A percentile compares a stretch with the other conserved stretches of the same genome.
These are phyloP conservation scores for Proteles cristata DNA, from an alignment of 2,113 vertebrate species.

Conservation along the genomic window DNA sequence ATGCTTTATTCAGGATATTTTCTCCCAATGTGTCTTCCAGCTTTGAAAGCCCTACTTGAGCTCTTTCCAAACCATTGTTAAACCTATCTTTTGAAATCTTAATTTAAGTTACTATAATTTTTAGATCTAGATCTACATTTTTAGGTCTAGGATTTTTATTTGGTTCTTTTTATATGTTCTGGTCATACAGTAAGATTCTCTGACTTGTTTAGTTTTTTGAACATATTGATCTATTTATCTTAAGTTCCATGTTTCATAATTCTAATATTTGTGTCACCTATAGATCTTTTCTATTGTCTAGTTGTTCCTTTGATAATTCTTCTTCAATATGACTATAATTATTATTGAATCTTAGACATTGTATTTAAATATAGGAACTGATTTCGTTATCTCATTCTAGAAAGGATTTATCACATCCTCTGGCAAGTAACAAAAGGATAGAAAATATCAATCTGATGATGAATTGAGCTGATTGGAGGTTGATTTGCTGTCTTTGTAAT, in stretches of 20 bases:
- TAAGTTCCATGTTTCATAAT: not conserved
- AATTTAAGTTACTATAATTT: constrained; percentile 11
- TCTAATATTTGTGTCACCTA: not conserved
- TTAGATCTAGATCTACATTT: not conserved
- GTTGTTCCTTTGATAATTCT: not conserved
- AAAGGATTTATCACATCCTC: not conserved
- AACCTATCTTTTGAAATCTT: not conserved
- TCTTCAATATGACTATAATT: not conserved
- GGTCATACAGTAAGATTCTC: not conserved
- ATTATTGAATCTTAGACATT: not conserved
- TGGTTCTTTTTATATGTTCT: not conserved
- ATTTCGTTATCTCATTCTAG: not conserved
- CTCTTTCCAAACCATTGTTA: not conserved
- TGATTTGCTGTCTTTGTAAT: not conserved
- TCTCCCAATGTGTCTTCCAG: not conserved
- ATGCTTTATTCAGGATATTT: not conserved
- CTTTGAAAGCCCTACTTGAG: not conserved
- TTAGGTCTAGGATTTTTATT: constrained; percentile 1
- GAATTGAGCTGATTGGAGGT: not conserved
- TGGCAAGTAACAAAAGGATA: not conserved
- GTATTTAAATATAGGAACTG: not conserved
- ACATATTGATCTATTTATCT: not conserved
- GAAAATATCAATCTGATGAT: not conserved
- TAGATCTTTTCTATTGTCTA: not conserved
- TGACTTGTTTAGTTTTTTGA: not conserved